These are phyloP conservation scores for Sapayoa aenigma DNA, from an alignment of 2,113 vertebrate species.

Conservation along the genomic window DNA sequence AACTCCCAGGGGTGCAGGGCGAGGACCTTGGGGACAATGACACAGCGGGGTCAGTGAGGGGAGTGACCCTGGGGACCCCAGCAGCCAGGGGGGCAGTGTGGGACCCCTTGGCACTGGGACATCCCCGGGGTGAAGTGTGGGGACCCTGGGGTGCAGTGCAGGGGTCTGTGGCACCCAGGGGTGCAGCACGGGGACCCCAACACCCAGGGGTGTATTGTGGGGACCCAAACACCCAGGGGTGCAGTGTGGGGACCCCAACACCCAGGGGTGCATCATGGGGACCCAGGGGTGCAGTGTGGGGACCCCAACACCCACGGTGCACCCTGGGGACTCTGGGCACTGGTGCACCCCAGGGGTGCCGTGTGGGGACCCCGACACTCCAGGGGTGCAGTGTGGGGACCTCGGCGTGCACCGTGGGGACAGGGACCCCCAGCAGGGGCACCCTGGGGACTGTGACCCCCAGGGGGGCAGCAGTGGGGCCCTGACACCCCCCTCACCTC, in stretches of 20 bases:
- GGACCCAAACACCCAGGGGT: not conserved
- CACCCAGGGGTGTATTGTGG: not conserved
- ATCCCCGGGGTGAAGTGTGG: not conserved
- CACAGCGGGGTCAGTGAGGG: no score
- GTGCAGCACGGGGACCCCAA: not conserved
- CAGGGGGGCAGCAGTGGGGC: not conserved
- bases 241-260: not conserved
- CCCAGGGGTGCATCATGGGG: not conserved
- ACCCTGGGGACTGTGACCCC: not conserved
- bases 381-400: not conserved
- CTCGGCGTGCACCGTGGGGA: no score
- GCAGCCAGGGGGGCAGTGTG: slow-evolving; percentile 70
- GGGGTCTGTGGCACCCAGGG: no score
- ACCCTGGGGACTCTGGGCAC: no score
- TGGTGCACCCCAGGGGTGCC: not conserved
- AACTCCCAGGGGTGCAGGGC: no score
- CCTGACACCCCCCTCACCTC: slow-evolving; percentile 75
- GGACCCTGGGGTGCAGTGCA: not conserved
- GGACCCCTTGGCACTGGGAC: no score
- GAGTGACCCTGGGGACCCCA: slow-evolving; percentile 89
- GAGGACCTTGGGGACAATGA: no score
- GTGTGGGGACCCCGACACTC: not conserved
- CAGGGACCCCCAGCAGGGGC: not conserved
- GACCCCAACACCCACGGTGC: not conserved
- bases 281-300: not conserved